Conservation (phyloP, 2,113 vertebrate species). For the Lontra canadensis region DNA sequence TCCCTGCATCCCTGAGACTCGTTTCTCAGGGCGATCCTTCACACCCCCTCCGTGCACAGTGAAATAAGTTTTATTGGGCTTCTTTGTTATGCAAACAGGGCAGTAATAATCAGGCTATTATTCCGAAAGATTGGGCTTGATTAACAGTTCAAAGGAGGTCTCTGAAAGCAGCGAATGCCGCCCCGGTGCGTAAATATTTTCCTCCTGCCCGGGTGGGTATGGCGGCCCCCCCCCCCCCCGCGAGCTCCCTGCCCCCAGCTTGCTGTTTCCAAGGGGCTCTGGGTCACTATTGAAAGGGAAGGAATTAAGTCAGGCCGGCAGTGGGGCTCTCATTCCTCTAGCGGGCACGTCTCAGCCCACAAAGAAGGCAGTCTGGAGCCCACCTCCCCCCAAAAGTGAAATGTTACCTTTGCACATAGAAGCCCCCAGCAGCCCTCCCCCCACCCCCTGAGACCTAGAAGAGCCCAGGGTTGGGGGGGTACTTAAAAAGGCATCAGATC, state of each 20-base stretch:
- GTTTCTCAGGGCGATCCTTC: constrained; percentile 83
- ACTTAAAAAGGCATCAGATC: not conserved
- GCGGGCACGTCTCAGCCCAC: not conserved
- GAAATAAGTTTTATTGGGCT: constrained; percentile 85
- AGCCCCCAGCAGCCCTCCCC: not conserved
- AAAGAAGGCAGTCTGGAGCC: not conserved
- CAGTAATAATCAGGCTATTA: constrained; percentile 86
- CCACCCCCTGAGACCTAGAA: not conserved
- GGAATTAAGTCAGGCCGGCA: constrained; percentile 32
- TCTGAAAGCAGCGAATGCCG: constrained; percentile 53
- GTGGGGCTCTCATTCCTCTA: not conserved
- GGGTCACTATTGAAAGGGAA: not conserved
- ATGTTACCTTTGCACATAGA: not conserved
- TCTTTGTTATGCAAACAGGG: constrained; percentile 89
- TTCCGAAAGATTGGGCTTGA: constrained; percentile 85
- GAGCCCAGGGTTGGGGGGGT: not conserved
- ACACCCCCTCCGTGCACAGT: constrained; percentile 79
- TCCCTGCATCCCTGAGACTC: constrained; percentile 82
- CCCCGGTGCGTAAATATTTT: constrained; percentile 67
- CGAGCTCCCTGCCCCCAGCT: not conserved
- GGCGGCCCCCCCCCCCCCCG: constrained; percentile 28
- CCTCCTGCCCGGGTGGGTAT: constrained; percentile 29
- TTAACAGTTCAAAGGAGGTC: constrained; percentile 87
- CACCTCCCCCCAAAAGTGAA: not conserved
- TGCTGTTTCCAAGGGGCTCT: not conserved